phyloP scores from a whole-genome alignment of 2,888 invertebrate species.

The Dynastes maya region DNA sequence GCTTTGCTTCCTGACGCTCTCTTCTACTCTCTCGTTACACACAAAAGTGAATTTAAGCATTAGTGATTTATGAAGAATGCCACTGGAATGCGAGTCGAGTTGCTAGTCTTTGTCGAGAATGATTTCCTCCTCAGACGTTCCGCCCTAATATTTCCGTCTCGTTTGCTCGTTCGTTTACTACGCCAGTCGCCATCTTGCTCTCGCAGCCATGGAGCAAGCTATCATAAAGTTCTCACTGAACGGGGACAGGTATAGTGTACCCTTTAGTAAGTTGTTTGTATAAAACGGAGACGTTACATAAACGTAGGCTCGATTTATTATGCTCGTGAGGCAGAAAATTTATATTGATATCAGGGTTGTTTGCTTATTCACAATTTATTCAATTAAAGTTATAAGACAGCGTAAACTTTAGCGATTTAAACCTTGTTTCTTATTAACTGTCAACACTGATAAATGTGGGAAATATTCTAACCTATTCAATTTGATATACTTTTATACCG shows the following conservation, averaged over 20 bases:
- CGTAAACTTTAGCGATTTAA: not conserved
- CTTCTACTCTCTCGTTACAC: constrained; percentile 41
- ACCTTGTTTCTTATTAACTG: not conserved
- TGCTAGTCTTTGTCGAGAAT: constrained; percentile 44
- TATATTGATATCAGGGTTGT: constrained; percentile 40
- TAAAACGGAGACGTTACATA: constrained; percentile 46
- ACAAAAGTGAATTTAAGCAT: constrained; percentile 46
- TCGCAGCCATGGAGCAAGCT: not conserved
- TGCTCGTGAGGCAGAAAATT: constrained; percentile 27
- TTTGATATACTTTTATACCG: too few species aligned
- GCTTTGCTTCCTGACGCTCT: constrained; percentile 25
- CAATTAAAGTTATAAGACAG: constrained; percentile 26
- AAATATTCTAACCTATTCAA: too few species aligned
- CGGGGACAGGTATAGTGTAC: constrained; percentile 43
- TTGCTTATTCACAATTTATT: constrained; percentile 39
- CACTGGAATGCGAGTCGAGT: constrained; percentile 47
- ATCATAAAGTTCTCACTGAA: constrained; percentile 45
- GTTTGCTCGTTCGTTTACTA: not conserved
- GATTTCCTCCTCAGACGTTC: constrained; percentile 45
- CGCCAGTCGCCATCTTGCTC: not conserved
- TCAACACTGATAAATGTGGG: too few species aligned
- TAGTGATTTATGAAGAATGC: constrained; percentile 48
- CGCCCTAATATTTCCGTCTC: constrained; percentile 21
- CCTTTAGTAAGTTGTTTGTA: constrained; percentile 46
- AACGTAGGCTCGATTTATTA: constrained; percentile 46